phyloP scores from a whole-genome alignment of 2,888 invertebrate genomes.

The Scrobipalpa costella region DNA sequence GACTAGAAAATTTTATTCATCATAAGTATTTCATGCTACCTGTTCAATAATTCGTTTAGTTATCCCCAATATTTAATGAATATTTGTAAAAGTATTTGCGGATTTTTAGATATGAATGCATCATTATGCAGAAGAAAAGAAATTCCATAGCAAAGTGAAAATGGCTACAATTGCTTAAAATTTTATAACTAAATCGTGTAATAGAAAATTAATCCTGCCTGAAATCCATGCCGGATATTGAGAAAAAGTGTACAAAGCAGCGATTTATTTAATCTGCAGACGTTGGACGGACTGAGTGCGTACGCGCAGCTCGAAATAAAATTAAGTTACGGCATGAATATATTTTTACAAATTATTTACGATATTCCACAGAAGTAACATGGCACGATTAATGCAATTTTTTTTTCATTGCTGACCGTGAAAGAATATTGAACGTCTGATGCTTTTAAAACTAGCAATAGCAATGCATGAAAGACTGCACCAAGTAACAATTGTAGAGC shows the following conservation, averaged over 20 bases:
- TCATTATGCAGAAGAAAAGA: too few relatives aligned
- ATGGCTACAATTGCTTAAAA: background rate
- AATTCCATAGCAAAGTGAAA: background rate
- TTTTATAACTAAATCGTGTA: constrained; percentile 4
- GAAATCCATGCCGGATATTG: background rate
- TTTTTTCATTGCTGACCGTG: too few relatives aligned
- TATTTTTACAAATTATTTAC: background rate
- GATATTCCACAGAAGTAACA: background rate
- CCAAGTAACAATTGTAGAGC: too few relatives aligned
- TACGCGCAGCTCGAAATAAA: constrained; percentile 1
- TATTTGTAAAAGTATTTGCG: constrained; percentile 31
- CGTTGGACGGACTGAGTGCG: constrained; percentile 15
- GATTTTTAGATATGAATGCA: background rate
- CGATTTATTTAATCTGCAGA: constrained; percentile 9
- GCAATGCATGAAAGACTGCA: too few relatives aligned
- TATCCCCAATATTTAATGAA: constrained; percentile 29
- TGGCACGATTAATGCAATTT: too few relatives aligned
- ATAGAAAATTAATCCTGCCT: constrained; percentile 24
- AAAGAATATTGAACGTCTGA: too few relatives aligned
- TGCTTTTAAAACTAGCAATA: too few relatives aligned
- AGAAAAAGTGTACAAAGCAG: background rate
- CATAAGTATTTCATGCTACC: constrained; percentile 41
- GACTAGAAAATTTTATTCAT: constrained; percentile 39
- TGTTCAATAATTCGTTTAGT: constrained; percentile 73
- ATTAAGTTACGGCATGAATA: background rate